Evolutionary conservation across 2,113 vertebrate species (phyloP).

Genomic region (Neodon shergylaensis): DNA sequence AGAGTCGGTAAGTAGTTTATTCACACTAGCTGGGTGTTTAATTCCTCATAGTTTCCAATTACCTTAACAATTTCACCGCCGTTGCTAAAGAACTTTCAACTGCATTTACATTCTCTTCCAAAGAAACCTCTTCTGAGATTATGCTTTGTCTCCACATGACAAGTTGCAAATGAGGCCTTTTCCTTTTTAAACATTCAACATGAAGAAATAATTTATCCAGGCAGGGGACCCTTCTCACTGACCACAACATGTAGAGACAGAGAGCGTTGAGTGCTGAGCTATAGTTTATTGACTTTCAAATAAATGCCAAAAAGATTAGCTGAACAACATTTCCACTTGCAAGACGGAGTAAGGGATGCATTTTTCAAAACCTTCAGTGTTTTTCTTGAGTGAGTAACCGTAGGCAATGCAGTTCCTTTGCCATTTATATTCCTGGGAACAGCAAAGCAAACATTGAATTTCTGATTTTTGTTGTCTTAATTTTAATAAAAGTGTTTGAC

Average conservation of each 20-base stretch:
- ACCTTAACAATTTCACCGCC: conserved; percentile 32
- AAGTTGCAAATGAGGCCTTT: conserved; percentile 77
- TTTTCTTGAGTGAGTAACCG: conserved; percentile 26
- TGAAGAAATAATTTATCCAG: conserved; percentile 60
- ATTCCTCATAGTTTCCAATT: conserved; percentile 55
- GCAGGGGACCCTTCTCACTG: conserved; percentile 12
- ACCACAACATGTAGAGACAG: conserved; percentile 47
- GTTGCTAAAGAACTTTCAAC: conserved; percentile 17
- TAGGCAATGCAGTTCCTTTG: not conserved
- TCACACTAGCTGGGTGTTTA: not conserved
- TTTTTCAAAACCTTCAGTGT: conserved; percentile 40
- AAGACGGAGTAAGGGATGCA: conserved; percentile 48
- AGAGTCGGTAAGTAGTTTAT: not conserved
- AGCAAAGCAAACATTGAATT: conserved; percentile 8
- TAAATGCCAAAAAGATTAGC: conserved; percentile 66
- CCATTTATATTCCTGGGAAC: conserved; percentile 29
- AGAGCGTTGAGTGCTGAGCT: not conserved
- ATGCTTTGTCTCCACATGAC: conserved; percentile 72
- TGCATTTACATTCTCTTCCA: conserved; percentile 59
- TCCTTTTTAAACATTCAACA: conserved; percentile 49
- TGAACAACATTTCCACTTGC: conserved; percentile 32
- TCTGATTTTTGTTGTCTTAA: conserved; percentile 47
- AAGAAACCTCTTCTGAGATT: conserved; percentile 67
- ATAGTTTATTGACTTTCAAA: conserved; percentile 69
- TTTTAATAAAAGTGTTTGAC: conserved; percentile 45